Conservation (phyloP, 2,797 vertebrate genomes). For the Mus minutoides region DNA sequence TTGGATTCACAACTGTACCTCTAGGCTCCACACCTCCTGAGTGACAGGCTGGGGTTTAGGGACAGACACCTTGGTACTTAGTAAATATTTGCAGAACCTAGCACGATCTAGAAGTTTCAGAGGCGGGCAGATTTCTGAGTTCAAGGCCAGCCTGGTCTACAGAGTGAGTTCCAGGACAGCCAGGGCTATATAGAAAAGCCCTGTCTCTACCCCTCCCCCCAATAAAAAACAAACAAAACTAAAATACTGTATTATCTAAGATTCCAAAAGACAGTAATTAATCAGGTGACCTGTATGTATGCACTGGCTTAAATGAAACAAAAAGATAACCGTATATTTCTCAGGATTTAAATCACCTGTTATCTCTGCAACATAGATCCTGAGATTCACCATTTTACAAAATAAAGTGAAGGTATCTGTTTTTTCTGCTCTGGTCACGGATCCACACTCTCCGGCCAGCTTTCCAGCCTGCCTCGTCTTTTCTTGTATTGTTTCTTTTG, state of each 20-base stretch:
- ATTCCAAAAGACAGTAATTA: neutral
- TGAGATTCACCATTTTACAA: neutral
- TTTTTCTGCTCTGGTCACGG: neutral
- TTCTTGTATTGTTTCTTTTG: conserved; percentile 7
- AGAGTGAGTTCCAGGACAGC: too few relatives aligned
- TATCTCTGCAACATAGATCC: neutral
- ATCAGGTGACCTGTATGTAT: neutral
- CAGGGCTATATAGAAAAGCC: too few relatives aligned
- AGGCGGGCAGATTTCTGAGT: too few relatives aligned
- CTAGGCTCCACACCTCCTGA: neutral
- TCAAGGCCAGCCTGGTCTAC: too few relatives aligned
- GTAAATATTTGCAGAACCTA: neutral
- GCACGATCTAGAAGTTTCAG: neutral
- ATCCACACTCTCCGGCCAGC: neutral
- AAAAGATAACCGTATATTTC: neutral
- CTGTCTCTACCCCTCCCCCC: too few relatives aligned
- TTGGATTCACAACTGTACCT: neutral
- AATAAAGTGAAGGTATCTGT: neutral
- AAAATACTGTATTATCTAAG: neutral
- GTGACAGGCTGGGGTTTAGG: neutral
- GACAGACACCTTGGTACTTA: neutral
- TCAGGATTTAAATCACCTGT: neutral
- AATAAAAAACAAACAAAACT: neutral
- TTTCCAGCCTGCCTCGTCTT: neutral
- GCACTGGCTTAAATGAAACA: neutral